Percentiles rank a stretch among this genome's conserved stretches.
Evolutionary conservation across 2,797 vertebrate genomes (phyloP).

Genomic region (Tauraco hartlaubi): DNA sequence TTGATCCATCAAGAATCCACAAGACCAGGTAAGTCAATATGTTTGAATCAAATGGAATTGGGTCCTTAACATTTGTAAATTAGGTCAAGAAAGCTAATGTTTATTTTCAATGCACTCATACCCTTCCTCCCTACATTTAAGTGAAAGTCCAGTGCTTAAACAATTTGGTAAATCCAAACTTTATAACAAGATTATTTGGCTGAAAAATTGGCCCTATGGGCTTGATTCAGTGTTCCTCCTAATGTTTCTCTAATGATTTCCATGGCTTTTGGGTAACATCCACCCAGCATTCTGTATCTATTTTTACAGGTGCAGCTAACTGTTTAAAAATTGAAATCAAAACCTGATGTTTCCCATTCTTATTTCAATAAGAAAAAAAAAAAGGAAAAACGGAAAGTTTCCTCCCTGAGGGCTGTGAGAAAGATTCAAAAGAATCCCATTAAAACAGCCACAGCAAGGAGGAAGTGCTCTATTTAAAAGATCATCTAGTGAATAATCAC

Average conservation of each 20-base stretch:
- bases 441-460: not conserved
- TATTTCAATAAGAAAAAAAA: not conserved
- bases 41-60: rapidly evolving
- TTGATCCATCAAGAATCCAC: not conserved
- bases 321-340: not conserved
- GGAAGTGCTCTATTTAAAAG: constrained; percentile 42
- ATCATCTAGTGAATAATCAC: constrained; percentile 16
- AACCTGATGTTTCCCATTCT: not conserved
- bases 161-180: not conserved
- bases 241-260: not conserved
- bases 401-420: not conserved
- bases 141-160: not conserved
- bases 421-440: not conserved
- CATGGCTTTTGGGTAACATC: not conserved
- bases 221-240: not conserved
- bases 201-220: rapidly evolving
- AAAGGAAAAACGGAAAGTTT: not conserved
- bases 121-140: not conserved
- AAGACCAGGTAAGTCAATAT: not conserved
- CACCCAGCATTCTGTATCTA: not conserved
- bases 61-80: not conserved
- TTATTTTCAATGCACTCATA: not conserved
- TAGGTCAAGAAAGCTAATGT: not conserved
- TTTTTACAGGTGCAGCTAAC: not conserved
- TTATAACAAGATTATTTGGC: not conserved